phyloP scores from a whole-genome alignment of 2,113 vertebrate genomes.

The Gopherus flavomarginatus region DNA sequence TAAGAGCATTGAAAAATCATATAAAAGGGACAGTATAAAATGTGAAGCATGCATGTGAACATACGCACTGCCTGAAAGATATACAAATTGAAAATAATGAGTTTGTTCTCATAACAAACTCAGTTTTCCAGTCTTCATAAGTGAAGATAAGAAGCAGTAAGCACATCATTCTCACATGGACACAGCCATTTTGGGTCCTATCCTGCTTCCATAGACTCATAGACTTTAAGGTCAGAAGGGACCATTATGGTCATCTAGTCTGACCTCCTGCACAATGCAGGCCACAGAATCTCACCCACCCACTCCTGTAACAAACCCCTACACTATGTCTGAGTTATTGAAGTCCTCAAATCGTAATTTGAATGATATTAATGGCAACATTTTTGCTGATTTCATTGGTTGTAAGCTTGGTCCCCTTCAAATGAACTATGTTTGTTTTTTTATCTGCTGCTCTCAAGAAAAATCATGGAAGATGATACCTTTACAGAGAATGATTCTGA shows the following conservation, averaged over 20 bases:
- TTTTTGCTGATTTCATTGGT: not conserved
- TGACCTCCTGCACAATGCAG: too few species aligned
- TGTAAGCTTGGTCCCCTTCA: not conserved
- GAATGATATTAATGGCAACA: not conserved
- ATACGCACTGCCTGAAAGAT: constrained; percentile 10
- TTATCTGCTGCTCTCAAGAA: not conserved
- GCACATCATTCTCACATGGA: not conserved
- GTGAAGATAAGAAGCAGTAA: not conserved
- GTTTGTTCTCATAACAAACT: constrained; percentile 15
- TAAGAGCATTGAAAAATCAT: not conserved
- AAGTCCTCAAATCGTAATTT: too few species aligned
- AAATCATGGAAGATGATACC: not conserved
- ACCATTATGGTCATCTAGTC: too few species aligned
- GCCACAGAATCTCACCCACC: too few species aligned
- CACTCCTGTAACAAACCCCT: too few species aligned
- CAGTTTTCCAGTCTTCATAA: constrained; percentile 13
- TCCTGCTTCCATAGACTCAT: not conserved
- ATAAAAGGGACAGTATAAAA: constrained; percentile 28
- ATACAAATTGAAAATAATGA: constrained; percentile 9
- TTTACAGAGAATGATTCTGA: not conserved
- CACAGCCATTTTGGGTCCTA: rapidly evolving
- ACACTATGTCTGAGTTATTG: too few species aligned
- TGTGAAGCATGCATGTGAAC: not conserved
- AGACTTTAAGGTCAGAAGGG: too few species aligned
- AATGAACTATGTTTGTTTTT: not conserved